Percentiles rank a stretch among this genome's conserved stretches.
Evolutionary conservation across 2,888 invertebrate species (phyloP).

Genomic region (Tiphia femorata): DNA sequence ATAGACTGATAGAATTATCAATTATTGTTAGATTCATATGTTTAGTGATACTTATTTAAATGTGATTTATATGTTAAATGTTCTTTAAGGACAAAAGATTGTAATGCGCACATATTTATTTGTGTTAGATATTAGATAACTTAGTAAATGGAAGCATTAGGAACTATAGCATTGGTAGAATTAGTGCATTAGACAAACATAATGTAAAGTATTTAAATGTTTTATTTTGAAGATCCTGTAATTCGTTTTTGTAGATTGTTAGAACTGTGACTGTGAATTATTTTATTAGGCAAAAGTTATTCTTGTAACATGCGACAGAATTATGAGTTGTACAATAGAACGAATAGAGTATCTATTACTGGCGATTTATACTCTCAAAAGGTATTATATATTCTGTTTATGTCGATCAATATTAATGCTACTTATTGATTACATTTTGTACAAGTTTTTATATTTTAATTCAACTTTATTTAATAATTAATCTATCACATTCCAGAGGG

Average conservation of each 20-base stretch:
- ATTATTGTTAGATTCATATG: conserved; percentile 42
- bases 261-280: conserved; percentile 28
- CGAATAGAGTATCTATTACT: conserved; percentile 34
- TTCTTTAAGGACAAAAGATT: conserved; percentile 29
- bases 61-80: conserved; percentile 48
- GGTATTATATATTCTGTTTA: conserved; percentile 49
- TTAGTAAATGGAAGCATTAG: conserved; percentile 51
- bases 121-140: conserved; percentile 48
- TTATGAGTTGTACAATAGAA: conserved; percentile 19
- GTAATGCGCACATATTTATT: conserved; percentile 55
- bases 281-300: conserved; percentile 24
- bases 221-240: conserved; percentile 10
- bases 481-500: conserved; percentile 46
- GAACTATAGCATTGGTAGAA: conserved; percentile 40
- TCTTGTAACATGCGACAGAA: conserved; percentile 12
- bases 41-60: conserved; percentile 38
- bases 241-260: conserved; percentile 23
- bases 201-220: conserved; percentile 22
- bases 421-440: conserved; percentile 4
- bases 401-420: conserved; percentile 19
- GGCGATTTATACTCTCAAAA: conserved; percentile 38
- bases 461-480: conserved; percentile 33
- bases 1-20: conserved; percentile 60
- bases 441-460: conserved; percentile 22
- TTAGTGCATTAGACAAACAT: conserved; percentile 39